phyloP scores from a whole-genome alignment of 1,140 invertebrate genomes.

The Pentalonia nigronervosa region DNA sequence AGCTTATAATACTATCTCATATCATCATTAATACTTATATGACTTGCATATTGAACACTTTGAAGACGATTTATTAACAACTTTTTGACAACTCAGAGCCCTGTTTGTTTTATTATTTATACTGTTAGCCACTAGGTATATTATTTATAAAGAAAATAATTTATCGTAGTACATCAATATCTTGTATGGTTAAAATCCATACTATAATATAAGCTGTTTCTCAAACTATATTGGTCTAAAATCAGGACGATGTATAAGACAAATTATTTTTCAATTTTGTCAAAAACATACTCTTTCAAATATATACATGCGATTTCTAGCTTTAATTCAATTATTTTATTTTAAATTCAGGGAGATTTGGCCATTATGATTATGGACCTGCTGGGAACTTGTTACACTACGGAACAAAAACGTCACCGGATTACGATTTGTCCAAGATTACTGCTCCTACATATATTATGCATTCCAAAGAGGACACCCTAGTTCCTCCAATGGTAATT shows the following conservation, averaged over 20 bases:
- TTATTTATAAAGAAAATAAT: not conserved
- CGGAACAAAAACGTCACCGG: conserved; percentile 66
- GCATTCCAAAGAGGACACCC: conserved; percentile 73
- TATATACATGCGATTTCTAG: not conserved
- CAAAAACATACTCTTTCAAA: not conserved
- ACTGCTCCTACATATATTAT: conserved; percentile 73
- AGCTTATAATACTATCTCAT: not conserved
- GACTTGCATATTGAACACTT: not conserved
- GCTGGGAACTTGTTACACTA: conserved; percentile 67
- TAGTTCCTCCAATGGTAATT: conserved; percentile 42
- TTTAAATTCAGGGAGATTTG: conserved; percentile 59
- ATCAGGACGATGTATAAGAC: not conserved
- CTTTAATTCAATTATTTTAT: not conserved
- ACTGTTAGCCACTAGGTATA: too few relatives aligned
- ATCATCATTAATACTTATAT: not conserved
- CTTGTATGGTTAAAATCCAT: too few relatives aligned
- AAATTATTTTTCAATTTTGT: not conserved
- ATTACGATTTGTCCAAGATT: conserved; percentile 71
- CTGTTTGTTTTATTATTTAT: not conserved
- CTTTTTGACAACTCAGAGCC: not conserved
- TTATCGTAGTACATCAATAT: not conserved
- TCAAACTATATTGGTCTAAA: not conserved
- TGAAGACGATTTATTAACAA: not conserved
- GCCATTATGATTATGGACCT: conserved; percentile 62
- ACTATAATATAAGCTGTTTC: too few relatives aligned